Evolutionary conservation across 1,140 invertebrate species (phyloP).

Genomic region (Kradibia gibbosae): DNA sequence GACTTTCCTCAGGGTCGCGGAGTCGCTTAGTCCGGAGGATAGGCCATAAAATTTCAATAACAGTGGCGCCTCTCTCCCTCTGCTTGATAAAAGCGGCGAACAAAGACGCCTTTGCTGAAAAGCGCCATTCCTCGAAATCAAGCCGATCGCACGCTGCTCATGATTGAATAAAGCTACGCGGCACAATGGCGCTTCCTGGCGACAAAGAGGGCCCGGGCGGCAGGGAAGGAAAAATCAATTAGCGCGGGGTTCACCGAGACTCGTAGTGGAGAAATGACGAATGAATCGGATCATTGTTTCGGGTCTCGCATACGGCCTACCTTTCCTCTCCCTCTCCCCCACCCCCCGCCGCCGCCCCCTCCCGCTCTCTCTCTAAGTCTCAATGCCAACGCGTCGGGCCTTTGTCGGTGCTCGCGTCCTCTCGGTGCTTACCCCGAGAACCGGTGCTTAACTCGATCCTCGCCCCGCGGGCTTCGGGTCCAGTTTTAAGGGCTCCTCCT

Average conservation of each 20-base stretch:
- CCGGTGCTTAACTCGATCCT: not conserved
- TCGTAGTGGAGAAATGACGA: conserved; percentile 1
- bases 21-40: not conserved
- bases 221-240: conserved; percentile 22
- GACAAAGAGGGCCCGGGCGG: not conserved
- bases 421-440: not conserved
- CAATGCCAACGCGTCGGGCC: too few relatives aligned
- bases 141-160: conserved; percentile 29
- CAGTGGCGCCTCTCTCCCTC: not conserved
- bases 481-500: too few relatives aligned
- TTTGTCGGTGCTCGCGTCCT: not conserved
- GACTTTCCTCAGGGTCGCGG: not conserved
- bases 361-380: not conserved
- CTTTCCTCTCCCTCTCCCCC: not conserved
- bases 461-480: too few relatives aligned
- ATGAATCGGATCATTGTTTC: conserved; percentile 25
- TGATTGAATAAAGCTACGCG: conserved; percentile 29
- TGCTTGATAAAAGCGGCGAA: conserved; percentile 3
- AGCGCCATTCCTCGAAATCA: not conserved
- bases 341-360: not conserved
- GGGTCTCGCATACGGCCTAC: not conserved
- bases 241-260: not conserved
- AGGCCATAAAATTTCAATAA: not conserved
- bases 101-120: not conserved
- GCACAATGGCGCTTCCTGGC: not conserved